These are phyloP conservation scores for Papilio dardanus DNA, from an alignment of 1,140 invertebrate species.

Conservation along the genomic window DNA sequence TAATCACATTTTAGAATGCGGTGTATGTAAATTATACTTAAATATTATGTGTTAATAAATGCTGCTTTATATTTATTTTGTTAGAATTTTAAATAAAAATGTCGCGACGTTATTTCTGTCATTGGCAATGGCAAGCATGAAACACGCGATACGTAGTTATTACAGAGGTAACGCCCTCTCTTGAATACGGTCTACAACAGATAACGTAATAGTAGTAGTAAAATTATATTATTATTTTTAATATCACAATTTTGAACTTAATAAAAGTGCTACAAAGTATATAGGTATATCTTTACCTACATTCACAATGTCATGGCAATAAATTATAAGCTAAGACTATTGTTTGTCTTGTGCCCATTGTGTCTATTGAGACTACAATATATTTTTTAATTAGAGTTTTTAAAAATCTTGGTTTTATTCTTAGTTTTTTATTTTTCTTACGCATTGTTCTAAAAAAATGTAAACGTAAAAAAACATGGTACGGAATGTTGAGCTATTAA, in stretches of 20 bases:
- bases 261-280: no score
- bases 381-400: no score
- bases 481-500: slow-evolving; percentile 10
- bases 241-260: not conserved
- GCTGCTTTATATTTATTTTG: no score
- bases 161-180: not conserved
- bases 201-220: not conserved
- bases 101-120: not conserved
- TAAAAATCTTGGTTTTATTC: no score
- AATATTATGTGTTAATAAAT: not conserved
- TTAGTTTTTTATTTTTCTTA: not conserved
- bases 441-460: not conserved
- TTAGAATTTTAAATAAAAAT: not conserved
- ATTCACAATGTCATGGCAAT: no score
- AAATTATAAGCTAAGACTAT: no score
- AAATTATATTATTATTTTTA: not conserved
- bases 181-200: not conserved
- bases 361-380: no score
- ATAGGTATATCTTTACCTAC: no score
- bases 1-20: slow-evolving; percentile 15
- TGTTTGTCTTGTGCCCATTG: no score
- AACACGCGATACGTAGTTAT: not conserved
- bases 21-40: not conserved
- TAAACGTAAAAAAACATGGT: not conserved
- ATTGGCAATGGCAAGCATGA: not conserved